phyloP scores from a whole-genome alignment of 2,888 invertebrate genomes.

The Leptopilina myrica region DNA sequence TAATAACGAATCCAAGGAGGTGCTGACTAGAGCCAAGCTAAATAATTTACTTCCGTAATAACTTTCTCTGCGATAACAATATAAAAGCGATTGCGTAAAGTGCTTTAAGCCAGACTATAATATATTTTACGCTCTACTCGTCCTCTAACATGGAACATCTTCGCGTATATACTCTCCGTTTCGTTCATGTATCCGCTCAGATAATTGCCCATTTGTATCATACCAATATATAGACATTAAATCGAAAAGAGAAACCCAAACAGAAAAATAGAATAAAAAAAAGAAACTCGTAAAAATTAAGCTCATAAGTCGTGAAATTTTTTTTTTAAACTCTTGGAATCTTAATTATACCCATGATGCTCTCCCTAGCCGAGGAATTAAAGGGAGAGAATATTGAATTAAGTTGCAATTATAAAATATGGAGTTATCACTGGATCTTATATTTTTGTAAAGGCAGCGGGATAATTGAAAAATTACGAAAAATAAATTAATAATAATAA shows the following conservation, averaged over 20 bases:
- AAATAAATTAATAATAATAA: background rate
- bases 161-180: slow-evolving; percentile 2
- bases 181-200: slow-evolving; percentile 4
- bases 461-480: background rate
- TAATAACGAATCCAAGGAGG: slow-evolving; percentile 40
- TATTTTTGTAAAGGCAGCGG: background rate
- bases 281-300: background rate
- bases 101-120: slow-evolving; percentile 41
- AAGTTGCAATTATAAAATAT: slow-evolving; percentile 3
- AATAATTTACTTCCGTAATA: slow-evolving; percentile 53
- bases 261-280: background rate
- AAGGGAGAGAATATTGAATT: slow-evolving; percentile 14
- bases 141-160: slow-evolving; percentile 9
- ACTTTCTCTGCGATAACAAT: slow-evolving; percentile 51
- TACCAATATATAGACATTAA: background rate
- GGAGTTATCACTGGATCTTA: background rate
- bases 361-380: background rate
- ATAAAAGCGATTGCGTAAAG: slow-evolving; percentile 44
- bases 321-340: background rate
- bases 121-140: slow-evolving; percentile 27
- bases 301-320: background rate
- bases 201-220: slow-evolving; percentile 36
- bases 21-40: slow-evolving; percentile 14
- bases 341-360: background rate
- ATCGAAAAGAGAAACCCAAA: background rate